These are phyloP conservation scores for Phymastichus coffea DNA, from an alignment of 1,140 invertebrate genomes.

Conservation along the genomic window DNA sequence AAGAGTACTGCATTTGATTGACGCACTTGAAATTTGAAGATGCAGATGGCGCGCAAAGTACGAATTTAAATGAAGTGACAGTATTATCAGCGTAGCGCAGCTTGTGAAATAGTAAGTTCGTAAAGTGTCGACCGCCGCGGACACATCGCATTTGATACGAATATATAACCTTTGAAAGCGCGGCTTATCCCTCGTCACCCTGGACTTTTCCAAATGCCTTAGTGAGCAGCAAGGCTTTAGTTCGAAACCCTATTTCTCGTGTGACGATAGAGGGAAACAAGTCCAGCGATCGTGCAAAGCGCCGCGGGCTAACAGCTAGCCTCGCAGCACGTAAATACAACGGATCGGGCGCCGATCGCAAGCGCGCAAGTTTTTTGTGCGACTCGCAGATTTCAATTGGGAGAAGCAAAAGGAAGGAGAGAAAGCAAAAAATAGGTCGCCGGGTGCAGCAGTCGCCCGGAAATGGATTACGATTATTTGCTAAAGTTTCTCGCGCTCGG, in stretches of 20 bases:
- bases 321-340: not conserved
- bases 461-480: conserved; percentile 92
- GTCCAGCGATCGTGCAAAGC: not conserved
- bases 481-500: conserved; percentile 95
- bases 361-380: not conserved
- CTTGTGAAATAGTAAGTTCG: no score
- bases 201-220: no score
- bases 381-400: conserved; percentile 6
- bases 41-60: conserved; percentile 7
- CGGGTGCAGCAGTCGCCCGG: not conserved
- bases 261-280: not conserved
- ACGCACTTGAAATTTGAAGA: not conserved
- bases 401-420: not conserved
- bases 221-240: no score
- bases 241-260: no score
- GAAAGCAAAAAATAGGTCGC: not conserved
- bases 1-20: not conserved
- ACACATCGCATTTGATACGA: no score
- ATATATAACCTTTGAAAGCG: no score
- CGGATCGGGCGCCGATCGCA: not conserved
- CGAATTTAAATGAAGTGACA: not conserved
- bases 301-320: not conserved
- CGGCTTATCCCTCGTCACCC: no score
- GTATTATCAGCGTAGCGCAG: not conserved
- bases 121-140: no score